A percentile compares a stretch with the other conserved stretches of the same genome.
Conservation (phyloP, 30 jellyfish, hydroid and myxozoan species). For the Pseudorhiza aurosa region DNA sequence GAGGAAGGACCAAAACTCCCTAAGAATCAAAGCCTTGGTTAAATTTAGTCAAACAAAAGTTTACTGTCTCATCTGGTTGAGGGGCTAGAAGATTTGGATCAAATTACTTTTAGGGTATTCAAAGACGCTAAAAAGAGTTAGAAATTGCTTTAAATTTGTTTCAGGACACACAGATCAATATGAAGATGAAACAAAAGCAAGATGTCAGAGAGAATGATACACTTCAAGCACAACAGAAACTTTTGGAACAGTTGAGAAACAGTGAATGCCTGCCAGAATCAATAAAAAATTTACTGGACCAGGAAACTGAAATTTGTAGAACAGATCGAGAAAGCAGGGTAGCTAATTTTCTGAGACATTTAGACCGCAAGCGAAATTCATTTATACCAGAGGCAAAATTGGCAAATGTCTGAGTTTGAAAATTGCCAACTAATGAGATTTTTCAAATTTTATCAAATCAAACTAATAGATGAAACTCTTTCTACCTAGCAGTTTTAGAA, state of each 20-base stretch:
- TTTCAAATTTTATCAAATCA: no score
- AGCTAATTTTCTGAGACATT: neutral
- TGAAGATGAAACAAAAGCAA: conserved; percentile 18
- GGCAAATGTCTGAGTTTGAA: neutral
- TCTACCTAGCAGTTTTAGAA: no score
- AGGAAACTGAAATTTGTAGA: neutral
- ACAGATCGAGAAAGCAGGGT: conserved; percentile 34
- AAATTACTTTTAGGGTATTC: no score
- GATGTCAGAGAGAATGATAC: conserved; percentile 7
- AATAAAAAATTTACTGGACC: neutral
- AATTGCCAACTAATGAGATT: no score
- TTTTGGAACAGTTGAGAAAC: neutral
- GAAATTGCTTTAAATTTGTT: neutral
- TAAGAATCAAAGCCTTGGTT: no score
- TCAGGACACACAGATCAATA: neutral
- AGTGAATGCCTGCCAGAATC: neutral
- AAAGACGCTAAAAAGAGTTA: no score
- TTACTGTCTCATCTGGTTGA: no score
- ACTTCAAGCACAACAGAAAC: conserved; percentile 9
- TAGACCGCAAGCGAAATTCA: conserved; percentile 27
- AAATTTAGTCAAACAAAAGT: no score
- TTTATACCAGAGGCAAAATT: conserved; percentile 10
- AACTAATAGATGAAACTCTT: no score
- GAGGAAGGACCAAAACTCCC: no score
- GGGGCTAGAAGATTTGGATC: no score